Evolutionary conservation across 2,888 invertebrate genomes (phyloP), one percentile per base, ranked within the genome.

Genomic region (Nebria brevicollis): DNA sequence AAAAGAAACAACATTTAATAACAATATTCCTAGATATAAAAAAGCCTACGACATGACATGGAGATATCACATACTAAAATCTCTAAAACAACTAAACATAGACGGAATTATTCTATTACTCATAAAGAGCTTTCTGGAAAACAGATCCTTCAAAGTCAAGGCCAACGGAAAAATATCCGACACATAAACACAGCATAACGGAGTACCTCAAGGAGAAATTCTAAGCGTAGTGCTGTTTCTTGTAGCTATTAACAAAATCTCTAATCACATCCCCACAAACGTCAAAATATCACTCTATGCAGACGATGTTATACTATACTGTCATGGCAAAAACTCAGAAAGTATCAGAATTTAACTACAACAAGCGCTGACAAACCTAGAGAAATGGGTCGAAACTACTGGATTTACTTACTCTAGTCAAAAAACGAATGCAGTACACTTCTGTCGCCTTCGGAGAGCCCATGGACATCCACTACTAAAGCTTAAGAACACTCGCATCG

Each of bases 371-470:
- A 20, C 66, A 66, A 66, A 66, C 66, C n/a, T 66, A 20, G 66
- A 66, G n/a, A n/a, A 20, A 66, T 66, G 66, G 66, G n/a, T 1
- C 7, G 66, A 6, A 20, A 20, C 66, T 13, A 66, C 66, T 1
- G 66, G 66, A 66, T 66, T 66, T 20, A 66, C n/a, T n/a, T 66
- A 1, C 66, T 66, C 66, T 20, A 66, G 1, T 20, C n/a, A n/a
- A 66, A 66, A 66, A 66, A 66, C n/a, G n/a, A n/a, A 66, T 66
- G 66, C 66, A 66, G 20, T 66, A n/a, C 66, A 66, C 66, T 66
- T 66, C 66, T 66, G 66, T 20, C n/a, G 66, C 15, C 66, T 66
- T 20, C 66, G 66, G 13, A 66, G 20, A 66, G 7, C 7, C n/a
- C 66, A 66, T 20, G 8, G n/a, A 20, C n/a, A 66, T 7, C 66